Base-by-base conservation (phyloP, 2,888 invertebrate species). In the Pantelozetes paolii region DNA sequence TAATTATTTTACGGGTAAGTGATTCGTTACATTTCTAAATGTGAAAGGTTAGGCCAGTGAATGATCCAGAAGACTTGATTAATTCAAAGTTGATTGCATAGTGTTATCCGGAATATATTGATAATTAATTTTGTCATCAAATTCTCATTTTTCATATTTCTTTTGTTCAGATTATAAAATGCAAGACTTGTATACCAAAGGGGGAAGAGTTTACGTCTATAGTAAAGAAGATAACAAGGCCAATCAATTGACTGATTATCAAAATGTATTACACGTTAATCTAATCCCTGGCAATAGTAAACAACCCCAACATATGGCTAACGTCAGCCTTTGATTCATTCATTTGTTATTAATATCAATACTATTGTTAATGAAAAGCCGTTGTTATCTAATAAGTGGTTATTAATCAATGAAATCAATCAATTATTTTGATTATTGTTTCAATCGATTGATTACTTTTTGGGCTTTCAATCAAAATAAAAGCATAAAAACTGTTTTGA, bases 131-230 rank as follows among this genome's bases (percentile, higher is more conserved):
- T n/a, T n/a, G n/a, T n/a, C n/a, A n/a, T n/a, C n/a, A n/a, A n/a
- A n/a, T n/a, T n/a, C n/a, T n/a, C n/a, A n/a, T n/a, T n/a, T n/a
- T n/a, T n/a, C n/a, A n/a, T n/a, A n/a, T n/a, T n/a, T n/a, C n/a
- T n/a, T n/a, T n/a, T n/a, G n/a, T n/a, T n/a, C n/a, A 67, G 67
- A 67, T 15, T 67, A 67, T n/a, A 67, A 67, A 67, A 67, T 40
- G 23, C 67, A 67, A 40, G 67, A 67, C 40, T 20, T 67, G 42
- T 67, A 67, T 13, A 20, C n/a, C n/a, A 67, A 67, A 23, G 42
- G 67, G 40, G 67, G 67, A 40, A 18, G 67, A 67, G 67, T 67
- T 36, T 67, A 40, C 20, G 67, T 67, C 23, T 67, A 40, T 13
- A 67, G 36, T 23, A 40, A 67, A 40, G 42, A 42, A 13, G 67